Conservation (phyloP, 2,888 invertebrate species). For the Hemicrepidius hirtus region DNA sequence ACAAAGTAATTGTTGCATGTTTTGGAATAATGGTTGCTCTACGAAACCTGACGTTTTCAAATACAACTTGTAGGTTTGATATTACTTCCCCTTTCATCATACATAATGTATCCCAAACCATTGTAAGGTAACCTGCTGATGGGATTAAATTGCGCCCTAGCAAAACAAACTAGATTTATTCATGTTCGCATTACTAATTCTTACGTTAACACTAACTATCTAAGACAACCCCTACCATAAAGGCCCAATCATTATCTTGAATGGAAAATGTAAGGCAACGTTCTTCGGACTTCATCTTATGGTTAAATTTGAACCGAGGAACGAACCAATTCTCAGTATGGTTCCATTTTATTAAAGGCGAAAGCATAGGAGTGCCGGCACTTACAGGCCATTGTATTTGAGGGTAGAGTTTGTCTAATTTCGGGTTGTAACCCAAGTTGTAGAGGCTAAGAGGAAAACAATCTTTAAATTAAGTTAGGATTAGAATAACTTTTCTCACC, state of each 20-base stretch:
- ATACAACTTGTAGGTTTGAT: constrained; percentile 71
- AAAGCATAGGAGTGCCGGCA: constrained; percentile 87
- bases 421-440: constrained; percentile 84
- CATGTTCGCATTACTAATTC: no score
- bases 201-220: no score
- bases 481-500: not conserved
- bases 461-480: no score
- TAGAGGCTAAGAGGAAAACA: constrained; percentile 77
- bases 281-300: constrained; percentile 81
- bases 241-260: constrained; percentile 81
- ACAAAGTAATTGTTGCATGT: constrained; percentile 62
- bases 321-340: constrained; percentile 86
- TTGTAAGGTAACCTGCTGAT: not conserved
- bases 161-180: not conserved
- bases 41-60: constrained; percentile 75
- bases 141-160: constrained; percentile 9
- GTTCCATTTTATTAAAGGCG: constrained; percentile 91
- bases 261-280: constrained; percentile 77
- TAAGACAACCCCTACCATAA: constrained; percentile 86
- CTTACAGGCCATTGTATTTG: constrained; percentile 87
- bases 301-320: constrained; percentile 79
- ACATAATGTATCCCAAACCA: constrained; percentile 10
- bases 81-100: not conserved
- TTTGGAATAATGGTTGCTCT: constrained; percentile 67
- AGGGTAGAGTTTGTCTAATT: constrained; percentile 86